Conservation (phyloP, 2,888 invertebrate species). For the Periphyllus acericola region DNA sequence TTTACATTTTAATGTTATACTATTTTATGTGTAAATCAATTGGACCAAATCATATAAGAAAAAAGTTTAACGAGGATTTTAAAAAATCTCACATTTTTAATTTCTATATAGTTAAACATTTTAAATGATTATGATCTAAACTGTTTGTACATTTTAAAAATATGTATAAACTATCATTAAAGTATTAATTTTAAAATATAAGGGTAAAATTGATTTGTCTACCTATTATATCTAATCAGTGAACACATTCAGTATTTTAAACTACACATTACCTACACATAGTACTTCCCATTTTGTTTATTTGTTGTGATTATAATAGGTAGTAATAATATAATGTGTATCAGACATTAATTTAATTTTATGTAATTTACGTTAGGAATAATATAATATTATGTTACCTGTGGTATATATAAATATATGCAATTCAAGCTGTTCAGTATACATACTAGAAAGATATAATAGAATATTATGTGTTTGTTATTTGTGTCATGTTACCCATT, state of each 20-base stretch:
- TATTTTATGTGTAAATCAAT: conserved; percentile 10
- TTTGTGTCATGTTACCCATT: conserved; percentile 32
- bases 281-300: conserved; percentile 10
- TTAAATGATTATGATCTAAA: background rate
- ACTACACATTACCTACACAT: background rate
- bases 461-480: conserved; percentile 33
- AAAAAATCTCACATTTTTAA: background rate
- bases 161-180: background rate
- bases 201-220: conserved; percentile 6
- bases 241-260: conserved; percentile 14
- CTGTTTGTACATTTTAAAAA: background rate
- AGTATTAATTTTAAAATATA: background rate
- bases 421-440: background rate
- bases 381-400: background rate
- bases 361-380: conserved; percentile 13
- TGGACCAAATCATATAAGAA: conserved; percentile 33
- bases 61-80: background rate
- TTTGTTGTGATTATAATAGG: background rate
- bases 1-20: background rate
- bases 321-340: background rate
- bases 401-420: background rate
- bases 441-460: conserved; percentile 11
- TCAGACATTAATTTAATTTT: background rate
- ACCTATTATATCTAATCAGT: background rate
- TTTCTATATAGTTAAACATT: background rate